These are phyloP conservation scores for Chlorodrepanis virens DNA, from an alignment of 2,113 vertebrate genomes.

Conservation along the genomic window DNA sequence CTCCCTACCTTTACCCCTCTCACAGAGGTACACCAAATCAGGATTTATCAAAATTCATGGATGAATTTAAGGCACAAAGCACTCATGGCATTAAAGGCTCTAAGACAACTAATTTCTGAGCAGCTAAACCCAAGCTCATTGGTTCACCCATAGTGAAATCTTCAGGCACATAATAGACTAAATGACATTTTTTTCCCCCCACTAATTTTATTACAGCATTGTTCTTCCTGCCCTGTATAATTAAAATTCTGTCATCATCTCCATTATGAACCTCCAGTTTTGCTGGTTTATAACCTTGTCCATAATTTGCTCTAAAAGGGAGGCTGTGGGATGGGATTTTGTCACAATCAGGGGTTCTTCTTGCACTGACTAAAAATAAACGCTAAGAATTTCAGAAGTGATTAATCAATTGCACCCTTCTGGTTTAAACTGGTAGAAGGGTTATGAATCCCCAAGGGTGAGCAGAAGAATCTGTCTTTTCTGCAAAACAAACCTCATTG, in stretches of 20 bases:
- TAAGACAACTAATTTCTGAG: background rate
- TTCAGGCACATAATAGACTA: background rate
- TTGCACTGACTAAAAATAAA: constrained; percentile 3
- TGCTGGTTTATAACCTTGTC: constrained; percentile 3
- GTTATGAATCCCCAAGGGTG: background rate
- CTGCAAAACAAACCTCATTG: background rate
- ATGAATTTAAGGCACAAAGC: background rate
- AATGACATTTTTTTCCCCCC: background rate
- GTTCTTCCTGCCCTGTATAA: constrained; percentile 22
- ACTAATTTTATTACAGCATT: constrained; percentile 18
- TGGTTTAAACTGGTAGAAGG: background rate
- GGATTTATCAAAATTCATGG: background rate
- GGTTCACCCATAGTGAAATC: background rate
- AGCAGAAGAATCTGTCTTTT: background rate
- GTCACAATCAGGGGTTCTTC: background rate
- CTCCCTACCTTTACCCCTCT: background rate
- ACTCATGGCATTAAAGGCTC: background rate
- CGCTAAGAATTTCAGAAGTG: background rate
- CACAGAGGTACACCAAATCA: background rate
- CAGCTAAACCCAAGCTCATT: background rate
- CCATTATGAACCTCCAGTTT: constrained; percentile 3
- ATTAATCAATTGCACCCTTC: background rate
- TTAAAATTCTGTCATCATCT: constrained; percentile 28
- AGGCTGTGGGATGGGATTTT: background rate
- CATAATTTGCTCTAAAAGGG: background rate